phyloP scores from a whole-genome alignment of 2,113 vertebrate genomes.

The Cygnus buccinator region DNA sequence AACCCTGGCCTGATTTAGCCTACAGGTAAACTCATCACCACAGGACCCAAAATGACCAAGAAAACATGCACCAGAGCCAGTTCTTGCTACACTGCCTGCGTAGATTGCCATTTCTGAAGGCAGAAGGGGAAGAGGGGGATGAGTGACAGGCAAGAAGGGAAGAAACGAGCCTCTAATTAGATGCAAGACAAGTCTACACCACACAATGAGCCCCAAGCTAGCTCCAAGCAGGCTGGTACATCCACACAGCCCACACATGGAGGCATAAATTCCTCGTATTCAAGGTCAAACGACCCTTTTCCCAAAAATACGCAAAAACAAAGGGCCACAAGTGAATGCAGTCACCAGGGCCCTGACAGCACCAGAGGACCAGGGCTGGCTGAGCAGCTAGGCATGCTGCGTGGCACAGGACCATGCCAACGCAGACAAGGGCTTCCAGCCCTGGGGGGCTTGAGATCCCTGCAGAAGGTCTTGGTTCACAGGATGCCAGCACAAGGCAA shows the following conservation, averaged over 20 bases:
- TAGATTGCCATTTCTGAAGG: not conserved
- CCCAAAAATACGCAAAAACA: not conserved
- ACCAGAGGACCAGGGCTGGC: not conserved
- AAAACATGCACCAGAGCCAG: not conserved
- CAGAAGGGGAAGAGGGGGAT: not conserved
- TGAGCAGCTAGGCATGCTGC: accelerated
- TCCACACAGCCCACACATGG: slow-evolving; percentile 5
- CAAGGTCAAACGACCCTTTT: not conserved
- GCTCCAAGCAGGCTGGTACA: not conserved
- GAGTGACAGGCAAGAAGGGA: not conserved
- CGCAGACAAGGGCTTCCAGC: not conserved
- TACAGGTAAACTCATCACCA: not conserved
- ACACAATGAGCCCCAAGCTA: slow-evolving; percentile 20
- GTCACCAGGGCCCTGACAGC: not conserved
- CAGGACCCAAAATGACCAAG: not conserved
- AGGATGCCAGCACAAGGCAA: not conserved
- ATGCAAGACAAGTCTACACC: slow-evolving; percentile 15
- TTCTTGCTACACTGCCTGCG: not conserved
- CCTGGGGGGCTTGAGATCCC: not conserved
- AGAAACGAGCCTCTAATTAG: slow-evolving; percentile 26
- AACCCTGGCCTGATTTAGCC: not conserved
- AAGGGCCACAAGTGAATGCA: not conserved
- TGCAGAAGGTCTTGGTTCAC: not conserved
- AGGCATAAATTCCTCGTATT: not conserved
- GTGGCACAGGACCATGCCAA: not conserved